Evolutionary conservation across 2,888 invertebrate species (phyloP), one percentile per base, ranked within the genome.

Genomic region (Mimachlamys varia): DNA sequence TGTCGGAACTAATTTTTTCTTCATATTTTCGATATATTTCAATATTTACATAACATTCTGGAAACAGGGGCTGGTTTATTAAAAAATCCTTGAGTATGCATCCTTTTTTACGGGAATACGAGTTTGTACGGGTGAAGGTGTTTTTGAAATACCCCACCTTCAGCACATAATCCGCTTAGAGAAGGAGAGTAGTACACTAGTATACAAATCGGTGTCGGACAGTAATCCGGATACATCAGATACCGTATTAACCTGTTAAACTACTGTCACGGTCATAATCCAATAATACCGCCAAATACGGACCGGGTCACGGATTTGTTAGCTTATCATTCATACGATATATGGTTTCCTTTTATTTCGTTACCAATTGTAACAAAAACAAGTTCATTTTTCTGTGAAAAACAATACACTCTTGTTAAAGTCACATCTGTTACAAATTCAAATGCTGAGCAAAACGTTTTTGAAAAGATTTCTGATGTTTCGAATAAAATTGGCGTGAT

Each of bases 181-280:
- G 76, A 27, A 1, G 76, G 76, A 33, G 76, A 12, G 12, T 76
- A 33, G 22, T 76, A 76, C 76, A 76, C 33, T 76, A 76, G 76
- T 76, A 33, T 76, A 76, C 76, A 76, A 76, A 76, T 27, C 27
- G 76, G 76, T 76, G 33, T 15, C 76, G 76, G 76, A 76, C 27
- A 27, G 27, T 2, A 76, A 76, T 76, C 76, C 76, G 76, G 76
- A 53, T 15, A n/a, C 15, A 12, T 53, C 12, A 53, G 53, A 76
- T 2, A 76, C 76, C 15, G 27, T 13, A 12, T 62, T 17, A 62
- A 76, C 76, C 76, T 22, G 3, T 44, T 44, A 44, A 44, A 44
- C 44, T 44, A 44, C 44, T 76, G 76, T 22, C 76, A 76, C 33
- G 76, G 33, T 27, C 33, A 33, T 76, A 76, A 76, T 76, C 76